These are phyloP conservation scores for Muscicapa adusta DNA, from an alignment of 2,113 vertebrate species.

Conservation along the genomic window DNA sequence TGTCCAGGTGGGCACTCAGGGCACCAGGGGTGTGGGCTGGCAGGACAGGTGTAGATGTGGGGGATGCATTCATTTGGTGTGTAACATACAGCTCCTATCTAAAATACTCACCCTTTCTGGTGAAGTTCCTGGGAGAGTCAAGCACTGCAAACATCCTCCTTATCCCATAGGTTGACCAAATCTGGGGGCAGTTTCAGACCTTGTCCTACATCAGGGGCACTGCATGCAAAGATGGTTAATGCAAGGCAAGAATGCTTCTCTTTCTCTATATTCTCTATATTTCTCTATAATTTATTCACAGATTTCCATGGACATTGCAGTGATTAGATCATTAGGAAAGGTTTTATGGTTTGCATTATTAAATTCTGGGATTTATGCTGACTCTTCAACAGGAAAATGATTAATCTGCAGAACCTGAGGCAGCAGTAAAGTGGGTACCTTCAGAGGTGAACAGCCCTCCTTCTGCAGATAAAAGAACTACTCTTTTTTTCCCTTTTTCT, in stretches of 20 bases:
- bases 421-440: neutral
- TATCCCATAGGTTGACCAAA: neutral
- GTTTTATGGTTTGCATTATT: slow-evolving; percentile 48
- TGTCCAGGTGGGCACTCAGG: neutral
- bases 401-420: slow-evolving; percentile 10
- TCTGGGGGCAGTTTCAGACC: neutral
- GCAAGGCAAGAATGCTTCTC: neutral
- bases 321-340: slow-evolving; percentile 48
- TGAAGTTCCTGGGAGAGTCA: neutral
- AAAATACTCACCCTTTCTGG: neutral
- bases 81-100: neutral
- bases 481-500: neutral
- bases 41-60: neutral
- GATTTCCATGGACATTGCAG: neutral
- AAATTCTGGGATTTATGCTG: slow-evolving; percentile 56
- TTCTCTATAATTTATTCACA: slow-evolving; percentile 26
- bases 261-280: neutral
- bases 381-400: slow-evolving; percentile 4
- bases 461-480: neutral
- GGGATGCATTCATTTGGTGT: neutral
- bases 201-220: neutral
- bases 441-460: neutral
- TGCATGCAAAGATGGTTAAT: neutral
- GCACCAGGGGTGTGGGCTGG: neutral
- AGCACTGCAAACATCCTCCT: neutral